phyloP scores from a whole-genome alignment of 2,888 invertebrate species.

The Steinernema scapterisci region DNA sequence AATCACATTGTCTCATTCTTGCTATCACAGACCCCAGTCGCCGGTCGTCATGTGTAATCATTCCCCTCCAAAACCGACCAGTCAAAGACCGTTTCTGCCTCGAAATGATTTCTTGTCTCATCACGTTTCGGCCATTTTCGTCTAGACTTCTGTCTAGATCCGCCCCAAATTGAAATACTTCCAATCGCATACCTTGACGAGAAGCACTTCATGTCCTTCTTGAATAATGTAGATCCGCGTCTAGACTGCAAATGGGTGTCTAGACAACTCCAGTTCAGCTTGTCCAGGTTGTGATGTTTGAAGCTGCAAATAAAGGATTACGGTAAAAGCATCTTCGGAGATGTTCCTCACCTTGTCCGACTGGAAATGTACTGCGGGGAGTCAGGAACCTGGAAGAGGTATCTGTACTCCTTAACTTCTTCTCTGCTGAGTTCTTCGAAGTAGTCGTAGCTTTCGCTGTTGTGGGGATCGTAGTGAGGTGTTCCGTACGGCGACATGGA shows the following conservation, averaged over 20 bases:
- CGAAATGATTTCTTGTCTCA: too few relatives aligned
- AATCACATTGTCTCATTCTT: too few relatives aligned
- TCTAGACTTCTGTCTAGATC: too few relatives aligned
- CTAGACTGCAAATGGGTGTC: conserved; percentile 53
- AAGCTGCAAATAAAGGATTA: conserved; percentile 42
- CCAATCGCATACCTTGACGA: conserved; percentile 44
- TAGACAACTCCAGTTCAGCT: conserved; percentile 60
- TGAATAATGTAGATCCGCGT: conserved; percentile 46
- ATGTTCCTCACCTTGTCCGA: conserved; percentile 45
- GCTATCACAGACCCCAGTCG: too few relatives aligned
- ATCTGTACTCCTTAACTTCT: conserved; percentile 39
- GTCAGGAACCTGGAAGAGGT: conserved; percentile 61
- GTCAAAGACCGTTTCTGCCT: too few relatives aligned
- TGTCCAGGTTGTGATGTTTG: conserved; percentile 62
- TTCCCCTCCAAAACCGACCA: too few relatives aligned
- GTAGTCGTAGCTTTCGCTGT: conserved; percentile 27
- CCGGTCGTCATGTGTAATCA: too few relatives aligned
- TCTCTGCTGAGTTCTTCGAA: conserved; percentile 35
- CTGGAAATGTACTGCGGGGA: conserved; percentile 54
- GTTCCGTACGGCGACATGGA: conserved; percentile 1
- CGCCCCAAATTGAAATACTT: too few relatives aligned
- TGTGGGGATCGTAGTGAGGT: conserved; percentile 24
- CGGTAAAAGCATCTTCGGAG: neutral
- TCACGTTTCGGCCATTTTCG: too few relatives aligned
- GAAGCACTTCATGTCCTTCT: conserved; percentile 61